Evolutionary conservation across 2,113 vertebrate species (phyloP), one percentile per base, ranked within the genome.

Genomic region (Caretta caretta): DNA sequence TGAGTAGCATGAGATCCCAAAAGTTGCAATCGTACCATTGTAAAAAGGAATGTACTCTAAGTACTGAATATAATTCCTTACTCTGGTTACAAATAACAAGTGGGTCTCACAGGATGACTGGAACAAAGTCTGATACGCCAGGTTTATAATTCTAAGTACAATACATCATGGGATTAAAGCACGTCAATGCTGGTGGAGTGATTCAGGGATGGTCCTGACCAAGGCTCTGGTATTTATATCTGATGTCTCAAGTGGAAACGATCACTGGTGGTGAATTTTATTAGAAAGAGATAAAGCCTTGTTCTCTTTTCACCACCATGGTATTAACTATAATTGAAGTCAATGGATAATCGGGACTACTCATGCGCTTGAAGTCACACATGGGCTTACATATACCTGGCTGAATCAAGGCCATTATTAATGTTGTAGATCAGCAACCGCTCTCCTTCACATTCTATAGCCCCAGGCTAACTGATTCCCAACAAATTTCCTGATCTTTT

Each of bases 321-420:
- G 25, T 7, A 0, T 20, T 22, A 0, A 2, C 2, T 59, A 31
- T 1, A 25, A 80, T 17, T 17, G 31, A 38, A 10, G 84, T 2
- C 75, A 19, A 0, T 0, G 42, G 16, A 3, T 76, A 22, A 35
- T 5, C 72, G 84, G 84, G 75, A 1, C 14, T 46, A 0, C 19
- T 6, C 20, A 1, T 29, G 54, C 80, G 9, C 0, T 1, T 22
- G 84, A 19, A 27, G 27, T 0, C 20, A 0, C 0, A 42, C 91
- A 12, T 8, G 2, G 1, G 19, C 83, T 3, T 62, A 80, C 35
- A 38, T 10, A 13, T 48, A 12, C 48, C 13, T 0, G 1, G 3
- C 19, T 46, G 42, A 1, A 19, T 3, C 17, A 1, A 1, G 5
- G 50, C 0, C n/a, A 2, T 0, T 8, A 48, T 4, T 1, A 0